Conservation (phyloP, 30 jellyfish, hydroid and myxozoan species). For the Aurelia aurita region DNA sequence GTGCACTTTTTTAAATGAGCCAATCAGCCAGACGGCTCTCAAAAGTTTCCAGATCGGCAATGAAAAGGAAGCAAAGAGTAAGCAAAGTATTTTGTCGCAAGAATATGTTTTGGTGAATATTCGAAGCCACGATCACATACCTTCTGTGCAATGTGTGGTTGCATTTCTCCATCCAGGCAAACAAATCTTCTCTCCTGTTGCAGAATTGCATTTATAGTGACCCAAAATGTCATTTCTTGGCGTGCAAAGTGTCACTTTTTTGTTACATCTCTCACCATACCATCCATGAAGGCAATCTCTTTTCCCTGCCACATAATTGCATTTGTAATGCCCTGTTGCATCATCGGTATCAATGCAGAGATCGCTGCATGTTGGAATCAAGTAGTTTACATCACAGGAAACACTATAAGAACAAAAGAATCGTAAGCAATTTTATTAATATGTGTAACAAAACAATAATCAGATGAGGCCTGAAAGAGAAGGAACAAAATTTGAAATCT, state of each 20-base stretch:
- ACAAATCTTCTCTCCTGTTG: conserved; percentile 57
- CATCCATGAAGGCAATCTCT: conserved; percentile 64
- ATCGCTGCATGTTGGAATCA: conserved; percentile 74
- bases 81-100: too few species aligned
- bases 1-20: too few species aligned
- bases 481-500: too few species aligned
- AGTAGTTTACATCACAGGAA: conserved; percentile 35
- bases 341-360: conserved; percentile 61
- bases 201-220: conserved; percentile 58
- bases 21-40: too few species aligned
- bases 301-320: conserved; percentile 52
- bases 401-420: conserved; percentile 12
- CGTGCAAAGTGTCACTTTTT: conserved; percentile 5
- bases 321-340: conserved; percentile 62
- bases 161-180: conserved; percentile 75
- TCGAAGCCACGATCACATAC: neutral
- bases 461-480: too few species aligned
- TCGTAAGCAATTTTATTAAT: too few species aligned
- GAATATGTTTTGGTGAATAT: too few species aligned
- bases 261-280: conserved; percentile 57
- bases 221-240: conserved; percentile 68
- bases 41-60: too few species aligned
- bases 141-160: conserved; percentile 60
- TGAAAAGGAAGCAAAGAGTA: too few species aligned
- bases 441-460: too few species aligned